Conservation (phyloP, 1,140 invertebrate species). For the Pentalonia nigronervosa region DNA sequence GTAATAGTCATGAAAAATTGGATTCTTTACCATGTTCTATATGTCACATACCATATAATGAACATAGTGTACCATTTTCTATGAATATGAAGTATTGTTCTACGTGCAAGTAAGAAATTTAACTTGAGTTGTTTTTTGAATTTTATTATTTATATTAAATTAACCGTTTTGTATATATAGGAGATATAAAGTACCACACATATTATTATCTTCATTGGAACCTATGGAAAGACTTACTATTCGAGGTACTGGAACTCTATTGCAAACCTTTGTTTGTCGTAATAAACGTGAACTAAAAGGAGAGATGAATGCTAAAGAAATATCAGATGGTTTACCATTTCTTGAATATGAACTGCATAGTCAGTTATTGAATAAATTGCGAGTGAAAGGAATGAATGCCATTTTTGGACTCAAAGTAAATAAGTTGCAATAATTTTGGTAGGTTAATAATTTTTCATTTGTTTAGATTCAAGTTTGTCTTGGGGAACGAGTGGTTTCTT, state of each 20-base stretch:
- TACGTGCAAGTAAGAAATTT: conserved; percentile 71
- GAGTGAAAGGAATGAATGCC: conserved; percentile 93
- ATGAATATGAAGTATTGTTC: conserved; percentile 74
- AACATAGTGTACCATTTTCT: conserved; percentile 75
- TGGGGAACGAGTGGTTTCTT: conserved; percentile 86
- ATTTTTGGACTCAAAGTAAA: conserved; percentile 80
- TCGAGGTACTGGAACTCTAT: conserved; percentile 78
- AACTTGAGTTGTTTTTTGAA: not conserved
- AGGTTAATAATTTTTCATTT: conserved; percentile 3
- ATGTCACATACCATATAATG: conserved; percentile 84
- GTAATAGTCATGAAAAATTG: conserved; percentile 56
- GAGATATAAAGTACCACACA: conserved; percentile 46
- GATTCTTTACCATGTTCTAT: conserved; percentile 66
- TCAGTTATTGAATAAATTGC: conserved; percentile 88
- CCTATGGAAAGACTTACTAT: conserved; percentile 77
- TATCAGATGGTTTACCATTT: conserved; percentile 92
- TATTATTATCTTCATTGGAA: conserved; percentile 65
- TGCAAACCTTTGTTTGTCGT: conserved; percentile 82
- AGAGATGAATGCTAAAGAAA: conserved; percentile 91
- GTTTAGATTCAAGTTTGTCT: conserved; percentile 80
- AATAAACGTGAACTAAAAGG: conserved; percentile 80
- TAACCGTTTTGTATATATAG: not conserved
- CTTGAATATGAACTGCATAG: conserved; percentile 95
- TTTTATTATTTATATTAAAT: conserved; percentile 15
- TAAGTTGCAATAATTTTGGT: conserved; percentile 22